Evolutionary conservation across 2,888 invertebrate species (phyloP).

Genomic region (Philopedon plagiatum): DNA sequence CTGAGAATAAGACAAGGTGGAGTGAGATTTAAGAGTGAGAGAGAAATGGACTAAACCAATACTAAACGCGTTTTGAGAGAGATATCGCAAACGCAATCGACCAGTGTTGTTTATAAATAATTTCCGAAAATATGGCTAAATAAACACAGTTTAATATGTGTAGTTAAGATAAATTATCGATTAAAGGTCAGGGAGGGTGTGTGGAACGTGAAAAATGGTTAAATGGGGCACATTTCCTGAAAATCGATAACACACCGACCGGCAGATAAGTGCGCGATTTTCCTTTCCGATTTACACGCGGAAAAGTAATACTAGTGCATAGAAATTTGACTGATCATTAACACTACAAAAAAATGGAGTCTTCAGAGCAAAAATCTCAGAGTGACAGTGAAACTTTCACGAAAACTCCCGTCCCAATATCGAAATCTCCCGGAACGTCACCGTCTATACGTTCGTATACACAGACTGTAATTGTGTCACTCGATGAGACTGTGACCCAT

Average conservation of each 20-base stretch:
- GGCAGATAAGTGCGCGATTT: slow-evolving; percentile 34
- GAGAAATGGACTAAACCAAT: too few species aligned
- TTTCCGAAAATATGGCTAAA: slow-evolving; percentile 39
- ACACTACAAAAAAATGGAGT: slow-evolving; percentile 54
- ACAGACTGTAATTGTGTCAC: slow-evolving; percentile 67
- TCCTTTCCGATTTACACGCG: not conserved
- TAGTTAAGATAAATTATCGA: slow-evolving; percentile 26
- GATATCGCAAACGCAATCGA: not conserved
- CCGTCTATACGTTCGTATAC: slow-evolving; percentile 67
- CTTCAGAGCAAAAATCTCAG: slow-evolving; percentile 46
- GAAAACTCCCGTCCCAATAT: slow-evolving; percentile 67
- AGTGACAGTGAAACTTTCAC: slow-evolving; percentile 62
- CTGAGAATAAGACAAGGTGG: slow-evolving; percentile 19
- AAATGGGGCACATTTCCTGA: slow-evolving; percentile 1
- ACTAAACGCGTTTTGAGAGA: too few species aligned
- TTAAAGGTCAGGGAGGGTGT: slow-evolving; percentile 8
- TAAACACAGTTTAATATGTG: slow-evolving; percentile 26
- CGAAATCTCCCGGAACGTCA: slow-evolving; percentile 65
- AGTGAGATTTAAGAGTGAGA: slow-evolving; percentile 32
- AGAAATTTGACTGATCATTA: too few species aligned
- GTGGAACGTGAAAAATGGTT: slow-evolving; percentile 17
- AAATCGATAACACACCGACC: slow-evolving; percentile 30
- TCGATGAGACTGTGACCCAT: slow-evolving; percentile 72
- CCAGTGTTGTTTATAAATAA: slow-evolving; percentile 31
- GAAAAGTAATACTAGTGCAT: not conserved